Conservation (phyloP, 1,140 invertebrate species). For the Epicauta chinensis region DNA sequence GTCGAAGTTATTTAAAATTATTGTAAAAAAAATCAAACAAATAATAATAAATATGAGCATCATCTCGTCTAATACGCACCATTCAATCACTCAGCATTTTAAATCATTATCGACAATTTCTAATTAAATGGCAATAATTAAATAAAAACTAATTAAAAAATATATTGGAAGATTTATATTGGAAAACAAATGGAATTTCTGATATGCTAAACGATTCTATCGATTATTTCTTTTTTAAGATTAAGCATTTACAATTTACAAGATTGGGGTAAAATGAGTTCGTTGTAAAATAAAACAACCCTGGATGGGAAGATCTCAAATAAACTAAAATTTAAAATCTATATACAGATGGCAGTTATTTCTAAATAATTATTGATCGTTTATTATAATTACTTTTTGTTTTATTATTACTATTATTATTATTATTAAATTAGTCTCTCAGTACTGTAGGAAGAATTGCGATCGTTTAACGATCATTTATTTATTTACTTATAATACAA, state of each 20-base stretch:
- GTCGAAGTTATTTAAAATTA: not conserved
- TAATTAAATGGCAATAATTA: no score
- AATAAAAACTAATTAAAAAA: no score
- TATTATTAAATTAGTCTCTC: conserved; percentile 12
- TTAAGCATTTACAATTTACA: not conserved
- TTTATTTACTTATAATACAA: not conserved
- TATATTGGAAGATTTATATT: no score
- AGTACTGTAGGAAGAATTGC: conserved; percentile 12
- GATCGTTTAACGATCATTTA: conserved; percentile 10
- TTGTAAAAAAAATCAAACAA: not conserved
- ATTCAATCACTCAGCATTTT: no score
- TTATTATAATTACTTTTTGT: no score
- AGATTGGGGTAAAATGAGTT: not conserved
- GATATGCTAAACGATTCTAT: no score
- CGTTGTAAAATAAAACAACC: not conserved
- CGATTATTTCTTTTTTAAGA: no score
- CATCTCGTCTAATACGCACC: not conserved
- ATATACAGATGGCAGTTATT: conserved; percentile 26
- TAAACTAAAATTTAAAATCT: not conserved
- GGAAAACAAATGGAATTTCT: no score
- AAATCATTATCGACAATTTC: no score
- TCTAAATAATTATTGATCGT: not conserved
- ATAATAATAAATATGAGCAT: not conserved
- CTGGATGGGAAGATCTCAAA: not conserved
- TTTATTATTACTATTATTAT: not conserved